Base-by-base conservation (phyloP, 53 echinoderm and acorn worm genomes). In the Hippasteria phrygiana region DNA sequence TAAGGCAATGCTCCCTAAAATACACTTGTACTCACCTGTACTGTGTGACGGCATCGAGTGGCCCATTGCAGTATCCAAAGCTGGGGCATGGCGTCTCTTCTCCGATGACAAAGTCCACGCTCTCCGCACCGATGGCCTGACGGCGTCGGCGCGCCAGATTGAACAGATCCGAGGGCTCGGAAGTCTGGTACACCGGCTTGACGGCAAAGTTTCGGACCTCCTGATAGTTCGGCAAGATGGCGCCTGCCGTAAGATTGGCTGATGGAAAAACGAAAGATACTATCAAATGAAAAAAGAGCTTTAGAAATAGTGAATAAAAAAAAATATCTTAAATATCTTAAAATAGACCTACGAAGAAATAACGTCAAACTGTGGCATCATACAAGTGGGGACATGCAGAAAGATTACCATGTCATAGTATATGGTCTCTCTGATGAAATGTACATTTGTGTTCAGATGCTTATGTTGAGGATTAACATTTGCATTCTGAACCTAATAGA, bases 1-100 rank as follows among this genome's bases (percentile, higher is more conserved):
- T n/a, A n/a, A n/a, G n/a, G n/a, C n/a, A n/a, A n/a, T n/a, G n/a
- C n/a, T n/a, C n/a, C n/a, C n/a, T n/a, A n/a, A n/a, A n/a, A n/a
- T n/a, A n/a, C n/a, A n/a, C n/a, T n/a, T n/a, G n/a, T n/a, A 32
- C 72, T 13, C 54, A 92, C 95, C 92, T 88, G 67, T 95, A 95
- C 28, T 48, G 51, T 6, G 92, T 85, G 29, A 90, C 71, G 8
- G 95, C 80, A 37, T 59, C 37, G 7, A 95, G 85, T 12, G 69
- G 83, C 17, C 95, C 95, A 18, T 95, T 92, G 47, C 95, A 95
- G 43, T 92, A 92, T 4, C 87, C 89, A 24, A 8, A 45, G 24
- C 10, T 62, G 0, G 82, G 90, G 73, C 72, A 55, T 2, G 28
- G 38, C 9, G 38, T 38, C 56, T 82, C 72, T 3, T 72, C 24